These are phyloP conservation scores for Canis aureus DNA, from an alignment of 2,113 vertebrate species.

Conservation along the genomic window DNA sequence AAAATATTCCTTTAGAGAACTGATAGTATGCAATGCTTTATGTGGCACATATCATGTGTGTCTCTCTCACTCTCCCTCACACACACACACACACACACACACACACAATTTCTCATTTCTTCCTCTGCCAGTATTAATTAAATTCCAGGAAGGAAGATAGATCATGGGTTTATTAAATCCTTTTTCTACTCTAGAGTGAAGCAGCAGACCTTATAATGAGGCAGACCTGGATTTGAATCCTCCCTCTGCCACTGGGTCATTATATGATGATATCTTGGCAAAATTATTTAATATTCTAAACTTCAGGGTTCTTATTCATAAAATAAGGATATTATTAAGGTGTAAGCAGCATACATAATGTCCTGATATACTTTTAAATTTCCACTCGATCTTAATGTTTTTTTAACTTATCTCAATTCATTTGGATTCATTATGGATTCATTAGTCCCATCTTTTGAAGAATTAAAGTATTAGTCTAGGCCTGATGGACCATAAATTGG, in stretches of 20 bases:
- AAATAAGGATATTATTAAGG: neutral
- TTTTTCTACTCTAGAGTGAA: neutral
- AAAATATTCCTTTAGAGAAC: slow-evolving; percentile 39
- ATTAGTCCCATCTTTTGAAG: neutral
- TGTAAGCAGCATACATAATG: neutral
- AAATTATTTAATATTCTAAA: neutral
- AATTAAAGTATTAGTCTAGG: neutral
- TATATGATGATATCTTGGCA: neutral
- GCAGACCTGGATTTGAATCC: neutral
- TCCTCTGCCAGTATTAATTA: neutral
- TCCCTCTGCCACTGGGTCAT: neutral
- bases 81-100: neutral
- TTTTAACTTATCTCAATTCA: slow-evolving; percentile 17
- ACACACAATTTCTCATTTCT: neutral
- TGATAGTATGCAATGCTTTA: slow-evolving; percentile 48
- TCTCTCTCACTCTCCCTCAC: neutral
- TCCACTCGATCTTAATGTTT: neutral
- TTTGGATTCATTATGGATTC: slow-evolving; percentile 10
- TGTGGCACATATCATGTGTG: neutral
- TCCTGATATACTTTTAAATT: neutral
- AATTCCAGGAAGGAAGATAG: neutral
- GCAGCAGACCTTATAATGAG: neutral
- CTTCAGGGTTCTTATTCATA: neutral
- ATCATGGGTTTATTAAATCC: neutral
- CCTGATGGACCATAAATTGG: neutral